Evolutionary conservation across 64 coral and sea anemone species (phyloP).

Genomic region (Astreopora myriophthalma): DNA sequence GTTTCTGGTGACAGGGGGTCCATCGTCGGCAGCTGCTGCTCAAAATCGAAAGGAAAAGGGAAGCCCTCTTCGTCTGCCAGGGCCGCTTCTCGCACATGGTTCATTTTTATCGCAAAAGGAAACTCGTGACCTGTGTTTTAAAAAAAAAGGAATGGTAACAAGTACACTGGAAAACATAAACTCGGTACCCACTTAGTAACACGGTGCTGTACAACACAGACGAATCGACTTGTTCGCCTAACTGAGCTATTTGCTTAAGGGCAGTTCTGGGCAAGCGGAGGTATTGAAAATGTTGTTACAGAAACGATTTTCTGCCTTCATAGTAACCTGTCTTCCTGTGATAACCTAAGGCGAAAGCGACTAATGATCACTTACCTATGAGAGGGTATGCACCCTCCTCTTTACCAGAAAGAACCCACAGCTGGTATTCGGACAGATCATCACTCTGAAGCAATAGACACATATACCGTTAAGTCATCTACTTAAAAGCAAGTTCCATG

Average conservation of each 20-base stretch:
- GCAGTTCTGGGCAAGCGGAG: too few relatives aligned
- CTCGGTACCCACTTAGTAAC: neutral
- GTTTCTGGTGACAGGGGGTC: slow-evolving; percentile 73
- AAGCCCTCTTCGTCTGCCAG: slow-evolving; percentile 75
- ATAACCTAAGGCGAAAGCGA: neutral
- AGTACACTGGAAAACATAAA: neutral
- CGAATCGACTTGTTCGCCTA: too few relatives aligned
- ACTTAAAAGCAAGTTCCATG: too few relatives aligned
- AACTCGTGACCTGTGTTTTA: slow-evolving; percentile 85
- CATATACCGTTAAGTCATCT: neutral
- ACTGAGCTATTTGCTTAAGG: too few relatives aligned
- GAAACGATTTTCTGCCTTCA: too few relatives aligned
- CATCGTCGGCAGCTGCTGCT: slow-evolving; percentile 70
- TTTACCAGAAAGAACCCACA: slow-evolving; percentile 86
- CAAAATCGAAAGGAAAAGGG: slow-evolving; percentile 63
- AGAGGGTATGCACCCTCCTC: slow-evolving; percentile 76
- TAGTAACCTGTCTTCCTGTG: too few relatives aligned
- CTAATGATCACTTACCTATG: slow-evolving; percentile 44
- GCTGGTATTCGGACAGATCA: slow-evolving; percentile 62
- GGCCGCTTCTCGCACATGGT: slow-evolving; percentile 84
- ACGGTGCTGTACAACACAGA: too few relatives aligned
- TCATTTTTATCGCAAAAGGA: slow-evolving; percentile 99
- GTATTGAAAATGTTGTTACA: too few relatives aligned
- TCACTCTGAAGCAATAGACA: slow-evolving; percentile 38
- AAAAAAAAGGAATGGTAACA: neutral